Evolutionary conservation across 1,140 invertebrate genomes (phyloP).

Genomic region (Caenorhabditis remanei): DNA sequence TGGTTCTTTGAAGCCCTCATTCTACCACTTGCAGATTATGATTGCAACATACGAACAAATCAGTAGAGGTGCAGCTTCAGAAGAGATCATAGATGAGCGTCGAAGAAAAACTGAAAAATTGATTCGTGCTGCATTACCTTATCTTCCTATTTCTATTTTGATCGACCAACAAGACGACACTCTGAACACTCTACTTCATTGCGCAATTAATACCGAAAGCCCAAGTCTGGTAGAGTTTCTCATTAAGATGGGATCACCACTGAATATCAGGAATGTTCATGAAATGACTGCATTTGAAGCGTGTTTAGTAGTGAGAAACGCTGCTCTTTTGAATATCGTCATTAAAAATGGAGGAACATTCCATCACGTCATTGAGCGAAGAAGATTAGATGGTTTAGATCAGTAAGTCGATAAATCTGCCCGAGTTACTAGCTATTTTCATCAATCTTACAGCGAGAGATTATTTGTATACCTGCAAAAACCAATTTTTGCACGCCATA

Average conservation of each 20-base stretch:
- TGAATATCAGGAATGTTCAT: neutral
- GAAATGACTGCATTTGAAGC: neutral
- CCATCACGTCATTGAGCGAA: neutral
- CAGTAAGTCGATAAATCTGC: neutral
- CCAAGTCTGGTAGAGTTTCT: neutral
- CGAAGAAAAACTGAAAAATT: neutral
- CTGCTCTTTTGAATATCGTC: neutral
- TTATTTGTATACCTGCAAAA: no score
- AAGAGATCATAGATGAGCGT: neutral
- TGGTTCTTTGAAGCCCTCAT: no score
- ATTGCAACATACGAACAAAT: neutral
- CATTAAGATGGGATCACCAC: slow-evolving; percentile 3
- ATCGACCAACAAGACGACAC: neutral
- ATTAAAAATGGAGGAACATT: slow-evolving; percentile 20
- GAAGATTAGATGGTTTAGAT: neutral
- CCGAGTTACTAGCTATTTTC: no score
- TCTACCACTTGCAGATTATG: neutral
- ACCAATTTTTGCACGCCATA: no score
- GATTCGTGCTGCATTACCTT: neutral
- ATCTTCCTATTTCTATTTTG: neutral
- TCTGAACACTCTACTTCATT: slow-evolving; percentile 1
- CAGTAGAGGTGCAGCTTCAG: neutral
- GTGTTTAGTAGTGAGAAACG: neutral
- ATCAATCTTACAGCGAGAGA: no score
- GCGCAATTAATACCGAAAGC: neutral